Base-by-base conservation (phyloP, 2,888 invertebrate genomes). In the Odontomyia ornata region DNA sequence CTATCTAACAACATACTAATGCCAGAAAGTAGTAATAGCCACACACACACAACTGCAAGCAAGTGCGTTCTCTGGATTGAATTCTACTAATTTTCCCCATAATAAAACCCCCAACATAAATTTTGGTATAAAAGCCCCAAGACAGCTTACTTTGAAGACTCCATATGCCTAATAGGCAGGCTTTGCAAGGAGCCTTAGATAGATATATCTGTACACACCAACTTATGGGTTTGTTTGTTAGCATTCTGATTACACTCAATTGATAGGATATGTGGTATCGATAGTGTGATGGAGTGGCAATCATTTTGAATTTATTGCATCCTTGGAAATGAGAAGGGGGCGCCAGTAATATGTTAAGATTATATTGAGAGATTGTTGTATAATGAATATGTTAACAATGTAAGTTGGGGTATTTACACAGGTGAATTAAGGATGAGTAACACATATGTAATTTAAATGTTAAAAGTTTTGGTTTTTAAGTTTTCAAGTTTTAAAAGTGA, bases 231-330 rank as follows among this genome's bases (percentile, higher is more conserved):
- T 36, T 36, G 36, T 36, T 36, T 36, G 36, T 52, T 18, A 15
- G 52, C 18, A 52, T 52, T 52, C 52, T 52, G 52, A 52, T 52
- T 52, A 18, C 52, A 36, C 9, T 18, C 52, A 52, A 52, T 52
- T 52, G 52, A 52, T 52, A 52, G 52, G 52, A 52, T 52, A 52
- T 52, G 13, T 52, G 52, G 52, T 52, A 52, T 52, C 52, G 52
- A 52, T 52, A 4, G 52, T 13, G 52, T 52, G 52, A 52, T 52
- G 52, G 52, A 52, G 52, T 52, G 52, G 52, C 52, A 52, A 52
- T 52, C 52, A 52, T 52, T 52, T 52, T 52, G 52, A 52, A 52
- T 52, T 52, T 52, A 52, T 52, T 52, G 13, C 52, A 9, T 52
- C 9, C 36, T 9, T 36, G 9, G 36, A 36, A 36, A 36, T 36